Evolutionary conservation across 2,888 invertebrate species (phyloP), one percentile per base, ranked within the genome.

Genomic region (Alsophila aescularia): DNA sequence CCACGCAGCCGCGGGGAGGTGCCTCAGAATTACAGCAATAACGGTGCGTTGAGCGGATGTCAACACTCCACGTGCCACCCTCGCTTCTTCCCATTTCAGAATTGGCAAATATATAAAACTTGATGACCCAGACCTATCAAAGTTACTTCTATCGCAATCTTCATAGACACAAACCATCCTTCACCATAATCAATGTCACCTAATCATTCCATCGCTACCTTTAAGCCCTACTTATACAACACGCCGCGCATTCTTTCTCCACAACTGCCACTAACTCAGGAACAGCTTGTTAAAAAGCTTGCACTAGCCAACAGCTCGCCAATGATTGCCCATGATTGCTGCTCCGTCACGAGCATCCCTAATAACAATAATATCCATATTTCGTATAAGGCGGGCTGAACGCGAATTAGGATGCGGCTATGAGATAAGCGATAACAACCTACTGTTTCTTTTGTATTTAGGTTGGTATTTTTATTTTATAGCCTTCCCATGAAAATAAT

Each of bases 321-420:
- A 29, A 41, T 8, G 15, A 36, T 24, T 15, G 27, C 14, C 16
- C 16, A 62, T 73, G 72, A 76, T 77, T 73, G 75, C 72, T 73
- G 69, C 29, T 15, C 65, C 83, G 81, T 85, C 89, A 89, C 89
- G 87, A 86, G 67, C 72, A 52, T 62, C 72, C 73, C 80, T 87
- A 85, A 87, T 85, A 87, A 85, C 84, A 87, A 90, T 89, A 87
- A 88, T 88, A 90, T 87, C 85, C 87, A 88, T 88, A 89, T 89
- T 86, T 87, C 77, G 77, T 77, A 66, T 80, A 88, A 81, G 79
- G 77, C 73, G 70, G 72, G 66, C 65, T 69, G 69, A 75, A 77
- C 67, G 76, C 58, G 87, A 84, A 83, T 88, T 86, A 81, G 82
- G 79, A 81, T 78, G 69, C 55, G 77, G 87, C 85, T 67, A 72